These are phyloP conservation scores for Podargus strigoides DNA, from an alignment of 2,797 vertebrate species.

Conservation along the genomic window DNA sequence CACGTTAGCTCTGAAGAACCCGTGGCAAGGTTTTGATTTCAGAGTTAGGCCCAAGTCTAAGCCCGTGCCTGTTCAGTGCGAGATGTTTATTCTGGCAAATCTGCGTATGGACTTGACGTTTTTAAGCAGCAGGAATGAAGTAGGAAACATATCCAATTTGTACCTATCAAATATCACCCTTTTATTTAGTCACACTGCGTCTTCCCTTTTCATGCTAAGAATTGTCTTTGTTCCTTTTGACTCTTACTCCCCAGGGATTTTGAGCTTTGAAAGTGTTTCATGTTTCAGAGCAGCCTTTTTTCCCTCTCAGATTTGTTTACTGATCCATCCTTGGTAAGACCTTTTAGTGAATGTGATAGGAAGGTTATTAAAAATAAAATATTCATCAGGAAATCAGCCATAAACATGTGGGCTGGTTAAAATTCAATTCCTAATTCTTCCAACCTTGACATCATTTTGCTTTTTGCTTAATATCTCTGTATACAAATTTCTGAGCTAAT, in stretches of 20 bases:
- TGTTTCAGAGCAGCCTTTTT: conserved; percentile 53
- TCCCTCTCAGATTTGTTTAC: conserved; percentile 46
- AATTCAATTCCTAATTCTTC: conserved; percentile 57
- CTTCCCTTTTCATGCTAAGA: conserved; percentile 23
- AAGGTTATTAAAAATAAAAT: conserved; percentile 70
- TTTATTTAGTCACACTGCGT: conserved; percentile 36
- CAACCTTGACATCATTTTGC: conserved; percentile 55
- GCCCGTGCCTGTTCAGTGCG: background rate
- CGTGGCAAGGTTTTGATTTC: background rate
- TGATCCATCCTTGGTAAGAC: conserved; percentile 48
- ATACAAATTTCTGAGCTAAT: conserved; percentile 53
- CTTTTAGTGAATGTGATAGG: conserved; percentile 61
- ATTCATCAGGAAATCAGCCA: conserved; percentile 57
- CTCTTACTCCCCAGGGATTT: conserved; percentile 16
- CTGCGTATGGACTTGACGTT: background rate
- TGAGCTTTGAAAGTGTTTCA: conserved; percentile 46
- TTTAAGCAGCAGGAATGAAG: conserved; percentile 23
- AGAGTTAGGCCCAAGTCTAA: background rate
- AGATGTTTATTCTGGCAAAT: background rate
- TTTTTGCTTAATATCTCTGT: conserved; percentile 52
- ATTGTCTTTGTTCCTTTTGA: conserved; percentile 58
- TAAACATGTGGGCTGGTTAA: conserved; percentile 52
- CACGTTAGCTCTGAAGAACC: background rate
- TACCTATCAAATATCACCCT: conserved; percentile 41
- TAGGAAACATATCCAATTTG: conserved; percentile 25